phyloP scores from a whole-genome alignment of 2,797 vertebrate species.

The Acipenser oxyrinchus region DNA sequence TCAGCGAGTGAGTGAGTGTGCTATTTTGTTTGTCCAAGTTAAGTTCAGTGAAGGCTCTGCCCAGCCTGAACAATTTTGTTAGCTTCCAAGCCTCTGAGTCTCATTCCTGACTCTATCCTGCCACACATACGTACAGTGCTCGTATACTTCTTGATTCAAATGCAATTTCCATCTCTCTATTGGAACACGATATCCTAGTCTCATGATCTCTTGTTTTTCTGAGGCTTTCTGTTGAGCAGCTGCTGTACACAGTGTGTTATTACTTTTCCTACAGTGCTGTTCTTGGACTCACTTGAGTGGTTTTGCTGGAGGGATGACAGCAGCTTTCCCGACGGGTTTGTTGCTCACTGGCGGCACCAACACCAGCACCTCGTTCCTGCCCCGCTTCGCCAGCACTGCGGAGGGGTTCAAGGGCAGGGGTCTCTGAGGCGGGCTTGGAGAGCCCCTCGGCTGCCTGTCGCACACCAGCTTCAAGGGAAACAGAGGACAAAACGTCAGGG shows the following conservation, averaged over 20 bases:
- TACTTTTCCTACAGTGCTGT: not conserved
- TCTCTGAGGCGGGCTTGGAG: constrained; percentile 60
- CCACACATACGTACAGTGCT: not conserved
- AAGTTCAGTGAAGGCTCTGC: too few relatives aligned
- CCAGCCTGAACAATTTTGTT: too few relatives aligned
- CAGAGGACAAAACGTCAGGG: not conserved
- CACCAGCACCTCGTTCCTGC: constrained; percentile 61
- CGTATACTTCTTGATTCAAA: not conserved
- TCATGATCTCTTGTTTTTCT: too few relatives aligned
- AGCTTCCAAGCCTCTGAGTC: too few relatives aligned
- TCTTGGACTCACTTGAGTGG: constrained; percentile 53
- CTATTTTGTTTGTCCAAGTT: too few relatives aligned
- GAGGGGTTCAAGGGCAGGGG: constrained; percentile 70
- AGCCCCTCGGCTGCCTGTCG: constrained; percentile 40
- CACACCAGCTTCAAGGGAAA: constrained; percentile 36
- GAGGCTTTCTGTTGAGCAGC: not conserved
- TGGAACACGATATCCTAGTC: too few relatives aligned
- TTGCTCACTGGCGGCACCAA: constrained; percentile 63
- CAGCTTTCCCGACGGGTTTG: constrained; percentile 45
- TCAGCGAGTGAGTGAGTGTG: too few relatives aligned
- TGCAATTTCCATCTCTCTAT: too few relatives aligned
- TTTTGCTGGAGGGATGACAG: constrained; percentile 45
- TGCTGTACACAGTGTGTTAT: not conserved
- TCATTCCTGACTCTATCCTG: too few relatives aligned
- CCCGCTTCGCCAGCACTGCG: constrained; percentile 37